Evolutionary conservation across 2,888 invertebrate species (phyloP), one percentile per base, ranked within the genome.

Genomic region (Lasioglossum morio): DNA sequence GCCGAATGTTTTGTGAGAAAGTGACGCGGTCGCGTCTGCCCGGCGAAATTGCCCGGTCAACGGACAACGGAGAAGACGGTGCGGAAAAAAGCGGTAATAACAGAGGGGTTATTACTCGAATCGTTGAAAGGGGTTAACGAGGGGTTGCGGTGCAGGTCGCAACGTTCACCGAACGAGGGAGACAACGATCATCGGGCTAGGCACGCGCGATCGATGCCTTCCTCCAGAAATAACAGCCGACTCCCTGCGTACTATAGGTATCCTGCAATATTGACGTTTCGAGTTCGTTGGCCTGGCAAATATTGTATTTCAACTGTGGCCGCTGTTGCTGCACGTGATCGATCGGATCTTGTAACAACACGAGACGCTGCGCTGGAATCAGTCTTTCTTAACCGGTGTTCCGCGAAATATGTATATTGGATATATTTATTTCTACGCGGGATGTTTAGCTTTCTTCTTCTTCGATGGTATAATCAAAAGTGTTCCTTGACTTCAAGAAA

Each of bases 121-220:
- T 40, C 86, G 78, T 87, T 89, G 88, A 92, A 92, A 93, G 88
- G 86, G 92, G 92, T 93, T 93, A 92, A 92, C 91, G 91, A 92
- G 92, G 92, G 91, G 90, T 91, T 90, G 89, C 83, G 53, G 77
- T 87, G 87, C 86, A 82, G 86, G 83, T 87, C 85, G 89, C 83
- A 82, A 83, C 72, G 77, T 75, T 76, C 66, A 57, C 43, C 7
- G 37, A 69, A 70, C 43, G 74, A 74, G 76, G 82, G 80, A 81
- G 79, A 84, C 83, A 88, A 85, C 81, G 75, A 79, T 85, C 84
- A 73, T 78, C 79, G 82, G 48, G 79, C 77, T 77, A 82, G 83
- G 79, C 78, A 82, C 80, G 82, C 76, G 72, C 77, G 85, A 89
- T 89, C 84, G 87, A 88, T 86, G 83, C 82, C 80, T 83, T 77